Evolutionary conservation across 1,140 invertebrate species (phyloP).

Genomic region (Cylas formicarius): DNA sequence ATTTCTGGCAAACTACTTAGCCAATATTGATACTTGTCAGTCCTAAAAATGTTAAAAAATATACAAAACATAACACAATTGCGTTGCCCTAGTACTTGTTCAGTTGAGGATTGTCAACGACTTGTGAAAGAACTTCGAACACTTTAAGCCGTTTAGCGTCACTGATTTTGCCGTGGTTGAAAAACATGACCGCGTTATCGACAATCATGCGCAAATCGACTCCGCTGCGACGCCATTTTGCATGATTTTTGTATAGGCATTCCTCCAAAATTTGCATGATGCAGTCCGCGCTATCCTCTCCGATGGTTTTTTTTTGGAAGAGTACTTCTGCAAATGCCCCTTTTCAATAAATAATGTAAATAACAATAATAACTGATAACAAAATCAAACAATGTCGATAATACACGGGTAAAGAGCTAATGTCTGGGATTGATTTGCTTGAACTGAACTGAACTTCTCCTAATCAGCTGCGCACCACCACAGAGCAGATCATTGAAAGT

Average conservation of each 20-base stretch:
- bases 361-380: slow-evolving; percentile 3
- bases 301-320: slow-evolving; percentile 13
- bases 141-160: slow-evolving; percentile 40
- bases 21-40: slow-evolving; percentile 40
- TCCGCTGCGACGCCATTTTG: slow-evolving; percentile 17
- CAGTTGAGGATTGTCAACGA: slow-evolving; percentile 42
- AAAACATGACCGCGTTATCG: slow-evolving; percentile 42
- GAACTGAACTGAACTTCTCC: too few relatives aligned
- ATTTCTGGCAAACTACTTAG: slow-evolving; percentile 32
- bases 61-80: slow-evolving; percentile 16
- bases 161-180: slow-evolving; percentile 38
- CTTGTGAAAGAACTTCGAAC: slow-evolving; percentile 44
- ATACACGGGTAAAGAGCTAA: not conserved
- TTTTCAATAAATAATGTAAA: slow-evolving; percentile 3
- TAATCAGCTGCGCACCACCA: too few relatives aligned
- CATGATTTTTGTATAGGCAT: slow-evolving; percentile 41
- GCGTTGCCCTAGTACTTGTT: slow-evolving; percentile 38
- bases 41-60: slow-evolving; percentile 11
- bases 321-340: slow-evolving; percentile 12
- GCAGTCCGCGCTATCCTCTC: slow-evolving; percentile 24
- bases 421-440: too few relatives aligned
- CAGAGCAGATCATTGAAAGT: too few relatives aligned
- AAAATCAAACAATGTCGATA: slow-evolving; percentile 16
- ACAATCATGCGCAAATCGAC: slow-evolving; percentile 33
- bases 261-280: slow-evolving; percentile 41